Conservation (phyloP, 2,888 invertebrate genomes). For the Zeuzera pyrina region DNA sequence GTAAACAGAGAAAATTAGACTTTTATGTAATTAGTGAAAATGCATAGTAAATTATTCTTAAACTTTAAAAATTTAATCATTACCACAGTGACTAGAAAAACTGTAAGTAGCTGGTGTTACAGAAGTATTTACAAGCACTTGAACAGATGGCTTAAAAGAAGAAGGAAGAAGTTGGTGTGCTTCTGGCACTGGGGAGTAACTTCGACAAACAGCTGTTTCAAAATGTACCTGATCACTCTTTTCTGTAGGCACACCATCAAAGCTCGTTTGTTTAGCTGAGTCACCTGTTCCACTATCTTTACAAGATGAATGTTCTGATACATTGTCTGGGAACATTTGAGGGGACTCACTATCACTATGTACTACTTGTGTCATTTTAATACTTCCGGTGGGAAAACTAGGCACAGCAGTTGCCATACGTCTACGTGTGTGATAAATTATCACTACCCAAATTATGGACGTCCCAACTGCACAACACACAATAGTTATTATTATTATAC, state of each 20-base stretch:
- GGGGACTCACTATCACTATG: slow-evolving; percentile 67
- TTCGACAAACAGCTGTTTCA: slow-evolving; percentile 54
- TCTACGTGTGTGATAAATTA: slow-evolving; percentile 88
- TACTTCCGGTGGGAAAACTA: slow-evolving; percentile 56
- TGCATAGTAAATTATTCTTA: slow-evolving; percentile 25
- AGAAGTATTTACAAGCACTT: slow-evolving; percentile 68
- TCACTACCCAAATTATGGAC: slow-evolving; percentile 91
- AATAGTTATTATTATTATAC: slow-evolving; percentile 90
- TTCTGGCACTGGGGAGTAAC: slow-evolving; percentile 65
- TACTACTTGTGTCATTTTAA: slow-evolving; percentile 66
- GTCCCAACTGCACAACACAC: slow-evolving; percentile 94
- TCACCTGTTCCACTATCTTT: slow-evolving; percentile 88
- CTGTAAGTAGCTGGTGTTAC: slow-evolving; percentile 70
- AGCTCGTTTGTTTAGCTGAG: slow-evolving; percentile 82
- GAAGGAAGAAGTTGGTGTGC: slow-evolving; percentile 67
- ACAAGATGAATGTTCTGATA: slow-evolving; percentile 82
- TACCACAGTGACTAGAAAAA: slow-evolving; percentile 71
- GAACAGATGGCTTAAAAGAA: slow-evolving; percentile 67
- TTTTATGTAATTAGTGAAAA: slow-evolving; percentile 48
- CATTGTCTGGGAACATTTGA: slow-evolving; percentile 75
- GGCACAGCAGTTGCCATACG: slow-evolving; percentile 70
- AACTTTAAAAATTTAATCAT: slow-evolving; percentile 43
- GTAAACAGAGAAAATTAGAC: neutral
- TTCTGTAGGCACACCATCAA: slow-evolving; percentile 69
- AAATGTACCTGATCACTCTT: slow-evolving; percentile 63